Evolutionary conservation across 2,888 invertebrate species (phyloP), one percentile per base, ranked within the genome.

Genomic region (Heliconius charithonia): DNA sequence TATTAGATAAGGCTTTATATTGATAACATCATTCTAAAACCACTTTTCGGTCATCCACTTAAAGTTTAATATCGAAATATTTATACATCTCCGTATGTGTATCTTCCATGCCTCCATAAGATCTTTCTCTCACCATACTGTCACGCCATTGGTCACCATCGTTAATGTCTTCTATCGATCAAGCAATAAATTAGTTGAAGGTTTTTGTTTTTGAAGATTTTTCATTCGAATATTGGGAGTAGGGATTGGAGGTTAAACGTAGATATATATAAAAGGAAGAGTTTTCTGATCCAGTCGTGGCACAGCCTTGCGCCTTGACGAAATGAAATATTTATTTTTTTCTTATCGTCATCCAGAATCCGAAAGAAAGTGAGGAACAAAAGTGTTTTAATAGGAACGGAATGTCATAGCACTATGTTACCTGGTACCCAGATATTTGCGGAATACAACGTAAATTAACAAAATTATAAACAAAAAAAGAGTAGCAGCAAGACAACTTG

Each of bases 131-230:
- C 73, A 63, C 45, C 65, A 69, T 27, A 62, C 51, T 76, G 41
- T 69, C 73, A 63, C 67, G 73, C 67, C 65, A 72, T 69, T 79
- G 79, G 76, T 72, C 79, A 67, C 37, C 59, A 67, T 76, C 72
- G 62, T 16, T 66, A 79, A 73, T 51, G 69, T 76, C 69, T 51
- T 37, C 62, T 73, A 67, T 67, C 72, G 76, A 76, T 79, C 67
- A 51, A 76, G 59, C 51, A 56, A 76, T 79, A 69, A 78, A 78
- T 75, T 71, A 73, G 25, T 59, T 29, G 37, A 66, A 69, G 76
- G 62, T 76, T 67, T 76, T 76, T 76, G 45, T 76, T 76, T 73
- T 79, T 32, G 25, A 59, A 59, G 37, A 37, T 29, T 72, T 72
- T 72, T 32, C 32, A 25, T 72, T 72, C 10, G n/a, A 59, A 32